Evolutionary conservation across 1,140 invertebrate species (phyloP), one percentile per base, ranked within the genome.

Genomic region (Drosophila guanche): DNA sequence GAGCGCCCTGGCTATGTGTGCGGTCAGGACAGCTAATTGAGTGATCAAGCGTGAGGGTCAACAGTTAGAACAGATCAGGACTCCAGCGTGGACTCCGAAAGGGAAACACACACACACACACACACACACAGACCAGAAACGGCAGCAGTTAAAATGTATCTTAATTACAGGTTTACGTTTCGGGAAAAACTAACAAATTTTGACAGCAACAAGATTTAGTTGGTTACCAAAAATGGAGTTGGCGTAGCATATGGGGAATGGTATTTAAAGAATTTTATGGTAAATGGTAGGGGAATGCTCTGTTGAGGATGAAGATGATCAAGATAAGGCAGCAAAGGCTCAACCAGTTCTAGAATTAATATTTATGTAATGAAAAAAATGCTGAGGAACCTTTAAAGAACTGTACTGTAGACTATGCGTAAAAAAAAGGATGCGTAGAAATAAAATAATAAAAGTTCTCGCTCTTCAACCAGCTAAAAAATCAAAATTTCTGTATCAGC

Each of bases 11-110:
- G 29, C 29, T 33, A 12, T 37, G 59, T 73, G 69, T 72, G 67
- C 56, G 69, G 72, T 67, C 71, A 67, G 71, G 57, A 27, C 33
- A 27, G 62, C 54, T 75, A 75, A 75, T 75, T 75, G 72, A 75
- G 71, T 75, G 60, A 75, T 73, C 70, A 74, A 73, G 70, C 70
- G 70, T 73, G 70, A 73, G 72, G 72, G 61, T 67, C 71, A 75
- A 73, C 70, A 73, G 70, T 50, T 55, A 42, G 33, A 7, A 23
- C 50, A 27, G 50, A 71, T 72, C 48, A 8, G 51, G 33, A 66
- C 29, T 53, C 50, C 42, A 29, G 51, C 10, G 12, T 23, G 47
- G 22, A 53, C 6, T n/a, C 25, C n/a, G 16, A 27, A 48, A 45
- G 55, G 43, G 47, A 40, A 33, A 1, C 16, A 20, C 41, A 29